Evolutionary conservation across 2,113 vertebrate species (phyloP), one percentile per base, ranked within the genome.

Genomic region (Xerus inauris): DNA sequence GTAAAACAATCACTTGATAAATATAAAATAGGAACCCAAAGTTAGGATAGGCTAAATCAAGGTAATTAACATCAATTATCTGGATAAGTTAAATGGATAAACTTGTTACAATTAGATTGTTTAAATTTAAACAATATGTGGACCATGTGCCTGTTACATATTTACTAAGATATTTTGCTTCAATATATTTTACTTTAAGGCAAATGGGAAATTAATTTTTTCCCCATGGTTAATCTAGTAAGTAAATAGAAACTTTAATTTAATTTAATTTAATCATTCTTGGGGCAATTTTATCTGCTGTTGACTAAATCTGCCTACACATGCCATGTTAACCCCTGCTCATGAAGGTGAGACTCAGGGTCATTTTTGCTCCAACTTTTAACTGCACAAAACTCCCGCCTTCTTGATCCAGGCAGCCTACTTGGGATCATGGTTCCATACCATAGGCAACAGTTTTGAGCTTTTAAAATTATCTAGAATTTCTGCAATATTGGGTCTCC

Each of bases 161-260:
- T 82, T 94, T 96, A 96, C 82, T 32, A 72, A 19, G 72, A 57
- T 82, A 94, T 64, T 94, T 88, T 67, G 12, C 13, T 89, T 84
- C n/a, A 26, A 30, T 83, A 84, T 7, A 87, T 93, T 92, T 92
- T 94, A 83, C 40, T 89, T 95, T 87, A 72, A 90, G 20, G 17
- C 45, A 92, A 96, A 82, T 88, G 45, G 1, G 28, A 40, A 94
- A 59, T 95, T 88, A 47, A 62, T 75, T 95, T 97, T 88, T 26
- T 42, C 16, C n/a, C 42, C 67, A 26, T 92, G 16, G 11, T 84
- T 94, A 80, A 77, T 26, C 40, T 89, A 81, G 71, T 79, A 89
- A 79, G 32, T 92, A 88, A 96, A 81, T 84, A 93, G 76, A 3
- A 93, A 87, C 28, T 64, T 90, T 67, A 82, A 76, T 42, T 57